Evolutionary conservation across 2,888 invertebrate species (phyloP).

Genomic region (Leptinotarsa tumamoca): DNA sequence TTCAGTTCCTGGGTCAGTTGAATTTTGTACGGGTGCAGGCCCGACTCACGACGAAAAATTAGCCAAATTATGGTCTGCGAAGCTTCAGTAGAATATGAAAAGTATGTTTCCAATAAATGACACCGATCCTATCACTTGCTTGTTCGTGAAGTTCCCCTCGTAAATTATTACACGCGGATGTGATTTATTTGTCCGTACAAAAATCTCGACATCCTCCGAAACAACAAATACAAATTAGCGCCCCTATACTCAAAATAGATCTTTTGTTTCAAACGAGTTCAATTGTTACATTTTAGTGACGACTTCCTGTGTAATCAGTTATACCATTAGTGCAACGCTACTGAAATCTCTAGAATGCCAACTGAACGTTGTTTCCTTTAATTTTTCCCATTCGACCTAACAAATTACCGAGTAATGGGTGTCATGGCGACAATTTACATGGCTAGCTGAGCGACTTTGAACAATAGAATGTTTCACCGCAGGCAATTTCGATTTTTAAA

Average conservation of each 20-base stretch:
- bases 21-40: no score
- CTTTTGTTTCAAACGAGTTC: conserved; percentile 52
- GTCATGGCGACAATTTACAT: conserved; percentile 49
- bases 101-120: not conserved
- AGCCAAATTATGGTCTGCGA: no score
- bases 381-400: conserved; percentile 51
- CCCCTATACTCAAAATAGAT: conserved; percentile 49
- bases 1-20: no score
- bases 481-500: conserved; percentile 46
- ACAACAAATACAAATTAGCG: conserved; percentile 42
- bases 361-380: conserved; percentile 44
- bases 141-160: conserved; percentile 17
- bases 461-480: conserved; percentile 46
- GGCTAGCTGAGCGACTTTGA: conserved; percentile 47
- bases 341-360: conserved; percentile 34
- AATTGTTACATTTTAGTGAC: conserved; percentile 56
- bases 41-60: no score
- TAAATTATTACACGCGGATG: conserved; percentile 33
- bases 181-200: conserved; percentile 42
- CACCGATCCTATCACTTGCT: not conserved
- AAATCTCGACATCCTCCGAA: conserved; percentile 44
- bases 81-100: not conserved
- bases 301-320: conserved; percentile 54
- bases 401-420: conserved; percentile 48
- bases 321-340: conserved; percentile 36